These are phyloP conservation scores for Tetramorium bicarinatum DNA, from an alignment of 2,888 invertebrate genomes.

Conservation along the genomic window DNA sequence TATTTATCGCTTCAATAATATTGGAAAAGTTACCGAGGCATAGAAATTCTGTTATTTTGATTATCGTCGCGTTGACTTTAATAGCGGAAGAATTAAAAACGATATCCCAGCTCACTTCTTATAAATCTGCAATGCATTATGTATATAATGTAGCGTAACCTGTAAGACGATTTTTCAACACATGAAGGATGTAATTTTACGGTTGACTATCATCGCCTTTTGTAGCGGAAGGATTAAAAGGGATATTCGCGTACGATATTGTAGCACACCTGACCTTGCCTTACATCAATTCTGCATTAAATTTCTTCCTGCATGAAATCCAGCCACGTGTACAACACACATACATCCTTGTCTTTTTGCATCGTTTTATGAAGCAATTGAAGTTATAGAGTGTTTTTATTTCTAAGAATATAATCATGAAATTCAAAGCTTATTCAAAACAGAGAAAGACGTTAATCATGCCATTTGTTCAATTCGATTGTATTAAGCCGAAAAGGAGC, in stretches of 20 bases:
- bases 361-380: not conserved
- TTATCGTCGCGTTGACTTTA: not conserved
- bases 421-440: not conserved
- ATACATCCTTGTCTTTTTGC: not conserved
- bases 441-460: not conserved
- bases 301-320: conserved; percentile 27
- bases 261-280: conserved; percentile 13
- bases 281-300: conserved; percentile 31
- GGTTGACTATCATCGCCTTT: conserved; percentile 49
- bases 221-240: conserved; percentile 47
- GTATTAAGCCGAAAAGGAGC: not conserved
- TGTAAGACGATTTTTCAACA: conserved; percentile 32
- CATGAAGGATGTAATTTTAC: conserved; percentile 49
- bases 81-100: conserved; percentile 39
- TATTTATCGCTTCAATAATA: not conserved
- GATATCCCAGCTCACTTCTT: conserved; percentile 19
- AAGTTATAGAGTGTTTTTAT: not conserved
- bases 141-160: conserved; percentile 39
- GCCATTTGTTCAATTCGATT: not conserved
- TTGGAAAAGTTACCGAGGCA: not conserved
- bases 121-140: conserved; percentile 35
- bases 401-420: not conserved
- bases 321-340: not conserved
- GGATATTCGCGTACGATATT: conserved; percentile 21
- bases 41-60: not conserved